phyloP scores from a whole-genome alignment of 2,888 invertebrate species.

The Ichneumoninae sp. region DNA sequence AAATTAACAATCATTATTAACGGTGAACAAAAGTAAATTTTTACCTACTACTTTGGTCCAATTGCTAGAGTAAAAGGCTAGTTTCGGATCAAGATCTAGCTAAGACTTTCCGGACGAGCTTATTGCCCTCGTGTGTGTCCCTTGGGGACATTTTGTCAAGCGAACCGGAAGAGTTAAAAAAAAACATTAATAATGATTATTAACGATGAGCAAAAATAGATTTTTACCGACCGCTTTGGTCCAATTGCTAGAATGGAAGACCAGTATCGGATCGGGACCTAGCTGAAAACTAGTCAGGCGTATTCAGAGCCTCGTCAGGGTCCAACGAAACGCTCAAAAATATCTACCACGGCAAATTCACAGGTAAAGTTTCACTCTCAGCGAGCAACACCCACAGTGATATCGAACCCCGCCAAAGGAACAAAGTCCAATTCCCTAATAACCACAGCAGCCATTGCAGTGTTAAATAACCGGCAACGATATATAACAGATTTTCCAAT shows the following conservation, averaged over 20 bases:
- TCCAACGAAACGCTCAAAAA: too few relatives aligned
- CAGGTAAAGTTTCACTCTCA: neutral
- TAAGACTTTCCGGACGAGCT: slow-evolving; percentile 26
- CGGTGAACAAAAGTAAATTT: too few relatives aligned
- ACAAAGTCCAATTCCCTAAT: neutral
- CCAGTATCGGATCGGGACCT: too few relatives aligned
- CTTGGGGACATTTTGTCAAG: neutral
- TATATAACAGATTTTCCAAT: neutral
- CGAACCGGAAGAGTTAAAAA: neutral
- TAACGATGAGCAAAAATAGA: neutral
- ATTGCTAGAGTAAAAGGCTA: too few relatives aligned
- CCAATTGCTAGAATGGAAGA: too few relatives aligned
- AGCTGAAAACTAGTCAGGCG: too few relatives aligned
- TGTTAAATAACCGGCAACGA: neutral
- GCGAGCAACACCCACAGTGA: neutral
- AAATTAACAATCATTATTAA: too few relatives aligned
- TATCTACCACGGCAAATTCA: neutral
- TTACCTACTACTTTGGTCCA: too few relatives aligned
- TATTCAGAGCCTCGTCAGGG: too few relatives aligned
- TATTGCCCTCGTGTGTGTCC: neutral
- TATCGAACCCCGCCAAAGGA: neutral
- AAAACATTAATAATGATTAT: too few relatives aligned
- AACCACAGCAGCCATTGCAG: neutral
- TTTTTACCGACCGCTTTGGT: neutral
- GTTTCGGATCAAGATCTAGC: too few relatives aligned